These are phyloP conservation scores for Pheosia tremula DNA, from an alignment of 2,888 invertebrate species.

Conservation along the genomic window DNA sequence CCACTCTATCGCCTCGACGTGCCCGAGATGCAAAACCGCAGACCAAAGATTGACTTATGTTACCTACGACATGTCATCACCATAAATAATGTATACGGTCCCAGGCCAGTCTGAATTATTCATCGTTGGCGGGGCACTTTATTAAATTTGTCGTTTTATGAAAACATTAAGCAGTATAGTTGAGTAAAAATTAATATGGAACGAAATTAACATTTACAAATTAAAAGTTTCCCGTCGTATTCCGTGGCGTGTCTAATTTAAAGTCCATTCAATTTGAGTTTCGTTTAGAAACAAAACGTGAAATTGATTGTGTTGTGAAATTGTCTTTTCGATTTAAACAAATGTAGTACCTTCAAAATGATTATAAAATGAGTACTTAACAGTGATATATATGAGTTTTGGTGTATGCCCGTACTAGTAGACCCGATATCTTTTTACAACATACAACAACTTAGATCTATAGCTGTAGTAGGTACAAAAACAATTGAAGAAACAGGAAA, in stretches of 20 bases:
- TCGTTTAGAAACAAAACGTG: conserved; percentile 30
- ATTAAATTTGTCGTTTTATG: conserved; percentile 80
- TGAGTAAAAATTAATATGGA: conserved; percentile 62
- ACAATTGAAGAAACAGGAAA: no score
- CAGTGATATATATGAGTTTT: no score
- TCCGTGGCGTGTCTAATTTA: conserved; percentile 36
- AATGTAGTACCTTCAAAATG: neutral
- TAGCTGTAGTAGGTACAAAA: no score
- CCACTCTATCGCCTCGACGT: conserved; percentile 69
- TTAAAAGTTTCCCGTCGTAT: conserved; percentile 46
- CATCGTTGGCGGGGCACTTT: conserved; percentile 76
- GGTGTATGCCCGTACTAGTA: no score
- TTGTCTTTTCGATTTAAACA: neutral
- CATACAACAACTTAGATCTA: no score
- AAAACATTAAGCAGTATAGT: conserved; percentile 61
- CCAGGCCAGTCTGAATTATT: conserved; percentile 75
- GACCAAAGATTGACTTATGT: conserved; percentile 70
- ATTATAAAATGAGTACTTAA: no score
- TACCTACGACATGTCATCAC: conserved; percentile 77
- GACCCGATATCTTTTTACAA: no score
- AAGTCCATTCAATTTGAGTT: conserved; percentile 31
- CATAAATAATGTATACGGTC: conserved; percentile 81
- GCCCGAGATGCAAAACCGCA: conserved; percentile 78
- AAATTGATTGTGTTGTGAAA: conserved; percentile 33
- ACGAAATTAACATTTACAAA: conserved; percentile 58